Conservation (phyloP, 1,140 invertebrate species). For the Rhagoletis zephyria region DNA sequence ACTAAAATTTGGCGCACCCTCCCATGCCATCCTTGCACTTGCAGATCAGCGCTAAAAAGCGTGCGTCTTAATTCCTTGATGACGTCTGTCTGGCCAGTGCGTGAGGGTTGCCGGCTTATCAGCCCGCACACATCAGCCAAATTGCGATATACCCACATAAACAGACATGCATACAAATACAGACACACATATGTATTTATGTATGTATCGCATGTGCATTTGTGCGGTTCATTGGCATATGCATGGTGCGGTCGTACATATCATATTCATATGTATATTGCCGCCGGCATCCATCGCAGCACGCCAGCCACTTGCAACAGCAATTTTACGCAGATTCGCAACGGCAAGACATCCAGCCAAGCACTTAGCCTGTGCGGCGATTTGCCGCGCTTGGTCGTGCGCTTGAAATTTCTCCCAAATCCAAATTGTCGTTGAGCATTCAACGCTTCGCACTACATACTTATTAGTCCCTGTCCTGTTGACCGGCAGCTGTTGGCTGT, state of each 20-base stretch:
- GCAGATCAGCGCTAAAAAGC: background rate
- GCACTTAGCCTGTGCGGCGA: background rate
- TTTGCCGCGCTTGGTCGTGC: background rate
- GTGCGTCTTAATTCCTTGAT: background rate
- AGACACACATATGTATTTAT: background rate
- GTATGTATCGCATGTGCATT: no score
- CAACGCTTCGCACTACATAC: background rate
- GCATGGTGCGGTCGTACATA: background rate
- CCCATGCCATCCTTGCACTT: background rate
- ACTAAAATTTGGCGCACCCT: background rate
- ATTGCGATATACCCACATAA: constrained; percentile 9
- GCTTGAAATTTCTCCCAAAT: constrained; percentile 36
- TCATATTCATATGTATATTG: no score
- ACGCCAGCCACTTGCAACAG: constrained; percentile 12
- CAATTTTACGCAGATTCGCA: constrained; percentile 43
- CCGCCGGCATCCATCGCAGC: constrained; percentile 19
- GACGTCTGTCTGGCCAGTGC: background rate
- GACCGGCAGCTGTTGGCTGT: constrained; percentile 15
- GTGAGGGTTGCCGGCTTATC: constrained; percentile 39
- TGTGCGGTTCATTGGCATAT: background rate
- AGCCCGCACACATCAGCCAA: background rate
- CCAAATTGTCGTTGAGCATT: constrained; percentile 49
- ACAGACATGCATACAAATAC: background rate
- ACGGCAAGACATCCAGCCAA: background rate
- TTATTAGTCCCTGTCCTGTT: background rate